Conservation (phyloP, 2,797 vertebrate genomes). For the Falco cherrug region DNA sequence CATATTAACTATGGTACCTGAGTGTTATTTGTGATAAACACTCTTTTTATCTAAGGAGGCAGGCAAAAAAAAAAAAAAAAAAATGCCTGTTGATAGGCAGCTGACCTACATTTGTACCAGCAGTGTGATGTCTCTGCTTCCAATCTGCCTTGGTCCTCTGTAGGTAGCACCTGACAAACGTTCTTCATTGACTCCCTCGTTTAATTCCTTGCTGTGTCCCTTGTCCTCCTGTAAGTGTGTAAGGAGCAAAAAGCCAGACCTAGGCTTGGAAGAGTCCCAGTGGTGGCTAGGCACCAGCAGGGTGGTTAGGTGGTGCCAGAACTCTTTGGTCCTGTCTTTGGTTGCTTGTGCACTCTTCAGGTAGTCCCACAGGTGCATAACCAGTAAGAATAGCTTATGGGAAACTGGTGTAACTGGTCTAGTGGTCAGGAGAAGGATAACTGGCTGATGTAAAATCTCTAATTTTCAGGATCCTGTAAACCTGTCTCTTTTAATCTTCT, state of each 20-base stretch:
- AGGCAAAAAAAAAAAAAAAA: not conserved
- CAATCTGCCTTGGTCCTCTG: not conserved
- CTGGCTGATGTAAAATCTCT: not conserved
- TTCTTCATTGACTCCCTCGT: not conserved
- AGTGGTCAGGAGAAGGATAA: not conserved
- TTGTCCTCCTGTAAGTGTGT: not conserved
- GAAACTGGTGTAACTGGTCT: not conserved
- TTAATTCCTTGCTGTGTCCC: not conserved
- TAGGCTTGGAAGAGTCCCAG: not conserved
- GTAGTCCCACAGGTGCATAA: not conserved
- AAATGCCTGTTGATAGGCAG: not conserved
- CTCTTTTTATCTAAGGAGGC: not conserved
- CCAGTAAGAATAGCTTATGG: not conserved
- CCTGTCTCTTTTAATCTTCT: not conserved
- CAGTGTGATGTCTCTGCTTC: not conserved
- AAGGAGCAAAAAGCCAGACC: not conserved
- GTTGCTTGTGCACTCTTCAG: not conserved
- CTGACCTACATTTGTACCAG: not conserved
- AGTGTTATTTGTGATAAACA: not conserved
- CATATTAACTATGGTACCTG: not conserved
- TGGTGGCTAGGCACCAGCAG: too few relatives aligned
- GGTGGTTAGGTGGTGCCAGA: not conserved
- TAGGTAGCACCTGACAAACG: not conserved
- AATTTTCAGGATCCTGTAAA: not conserved
- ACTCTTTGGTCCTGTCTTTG: not conserved